These are phyloP conservation scores for Ursus arctos DNA, from an alignment of 2,113 vertebrate species.

Conservation along the genomic window DNA sequence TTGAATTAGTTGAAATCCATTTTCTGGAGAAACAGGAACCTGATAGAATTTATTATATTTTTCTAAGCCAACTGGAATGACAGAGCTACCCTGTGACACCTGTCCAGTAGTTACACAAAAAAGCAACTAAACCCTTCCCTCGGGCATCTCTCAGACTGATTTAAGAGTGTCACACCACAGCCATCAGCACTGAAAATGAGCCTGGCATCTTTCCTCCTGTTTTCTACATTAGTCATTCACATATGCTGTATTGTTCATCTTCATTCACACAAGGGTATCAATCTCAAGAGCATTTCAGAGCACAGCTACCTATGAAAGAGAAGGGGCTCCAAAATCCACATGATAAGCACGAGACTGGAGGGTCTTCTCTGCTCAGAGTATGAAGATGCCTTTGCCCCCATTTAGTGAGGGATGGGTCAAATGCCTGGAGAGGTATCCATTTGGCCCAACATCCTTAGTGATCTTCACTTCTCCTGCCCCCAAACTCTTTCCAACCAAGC, in stretches of 20 bases:
- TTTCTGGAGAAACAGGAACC: background rate
- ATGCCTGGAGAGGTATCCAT: background rate
- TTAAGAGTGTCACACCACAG: background rate
- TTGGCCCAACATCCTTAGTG: background rate
- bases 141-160: background rate
- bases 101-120: constrained; percentile 60
- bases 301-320: background rate
- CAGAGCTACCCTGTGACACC: background rate
- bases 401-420: background rate
- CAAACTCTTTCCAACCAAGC: background rate
- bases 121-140: constrained; percentile 66
- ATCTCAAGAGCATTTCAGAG: background rate
- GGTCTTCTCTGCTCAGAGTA: background rate
- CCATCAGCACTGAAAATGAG: background rate
- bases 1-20: background rate
- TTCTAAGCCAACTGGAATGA: background rate
- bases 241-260: background rate
- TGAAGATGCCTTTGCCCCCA: background rate
- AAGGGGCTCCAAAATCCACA: background rate
- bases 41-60: background rate
- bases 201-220: background rate
- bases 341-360: background rate
- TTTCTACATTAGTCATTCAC: background rate
- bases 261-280: background rate
- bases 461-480: background rate